Evolutionary conservation across 2,888 invertebrate genomes (phyloP), one percentile per base, ranked within the genome.

Genomic region (Mactromeris polynyma): DNA sequence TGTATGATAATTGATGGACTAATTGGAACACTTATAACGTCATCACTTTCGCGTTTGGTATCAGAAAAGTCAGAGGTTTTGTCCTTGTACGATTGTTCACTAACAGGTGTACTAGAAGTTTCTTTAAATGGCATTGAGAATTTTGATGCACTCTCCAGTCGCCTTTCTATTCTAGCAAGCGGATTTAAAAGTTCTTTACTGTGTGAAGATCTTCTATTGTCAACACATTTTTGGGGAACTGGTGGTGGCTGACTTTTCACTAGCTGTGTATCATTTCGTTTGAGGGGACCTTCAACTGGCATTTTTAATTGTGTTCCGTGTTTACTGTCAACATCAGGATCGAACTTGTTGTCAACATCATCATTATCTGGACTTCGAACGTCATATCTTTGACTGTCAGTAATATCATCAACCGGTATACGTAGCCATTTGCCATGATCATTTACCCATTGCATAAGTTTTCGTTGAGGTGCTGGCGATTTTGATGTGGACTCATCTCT

Each of bases 371-470:
- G 81, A 38, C 73, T 36, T 33, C 33, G 4, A 7, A 73, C 26
- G n/a, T 73, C 73, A 33, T 33, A 73, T 33, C 36, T 33, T 73
- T 11, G 36, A 73, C 73, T 33, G 14, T 73, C 73, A 36, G 2
- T 73, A 2, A 33, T 36, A 17, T 73, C 87, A 79, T 87, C 64
- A 11, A 90, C 46, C 19, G 91, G 90, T 36, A 90, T 87, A 78
- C 91, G 87, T 51, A 87, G 80, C 91, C 91, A 92, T 80, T 90
- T 92, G 0, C 91, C 91, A 31, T 90, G 83, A 33, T 81, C 87
- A 64, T 81, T 87, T 51, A 92, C 91, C 91, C 91, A 92, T 79
- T 90, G 89, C 90, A 90, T 92, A 7, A 90, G 40, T 79, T 90
- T 92, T 21, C 90, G 80, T 38, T 89, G 88, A 19, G 90, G 91